Conservation (phyloP, 35 echinoderm and acorn worm genomes). For the Lytechinus variegatus region DNA sequence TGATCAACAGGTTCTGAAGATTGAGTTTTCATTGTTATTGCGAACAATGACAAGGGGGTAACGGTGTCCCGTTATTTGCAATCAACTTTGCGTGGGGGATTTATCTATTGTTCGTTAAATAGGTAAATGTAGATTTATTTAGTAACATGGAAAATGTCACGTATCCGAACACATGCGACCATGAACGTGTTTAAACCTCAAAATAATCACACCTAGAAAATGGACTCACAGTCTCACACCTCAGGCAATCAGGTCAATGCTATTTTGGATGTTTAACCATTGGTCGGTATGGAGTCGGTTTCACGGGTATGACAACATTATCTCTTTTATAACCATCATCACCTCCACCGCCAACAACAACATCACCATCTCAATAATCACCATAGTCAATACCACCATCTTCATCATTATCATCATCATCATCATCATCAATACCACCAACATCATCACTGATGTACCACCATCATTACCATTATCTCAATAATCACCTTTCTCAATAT, state of each 20-base stretch:
- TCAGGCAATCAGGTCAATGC: too few species aligned
- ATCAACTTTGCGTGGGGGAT: background rate
- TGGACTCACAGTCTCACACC: too few species aligned
- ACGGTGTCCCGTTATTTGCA: conserved; percentile 3
- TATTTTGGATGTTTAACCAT: too few species aligned
- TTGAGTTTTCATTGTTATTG: background rate
- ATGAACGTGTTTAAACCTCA: background rate
- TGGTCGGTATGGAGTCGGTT: too few species aligned
- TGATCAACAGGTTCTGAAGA: background rate
- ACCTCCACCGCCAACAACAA: too few species aligned
- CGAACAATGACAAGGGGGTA: background rate
- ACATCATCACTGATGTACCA: background rate
- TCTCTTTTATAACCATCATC: too few species aligned
- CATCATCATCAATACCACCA: background rate
- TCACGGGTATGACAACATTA: too few species aligned
- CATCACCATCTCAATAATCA: background rate
- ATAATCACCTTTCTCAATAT: background rate
- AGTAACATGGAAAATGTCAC: background rate
- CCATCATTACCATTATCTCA: background rate
- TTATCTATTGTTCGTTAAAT: background rate
- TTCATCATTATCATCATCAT: background rate
- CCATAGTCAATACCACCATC: background rate
- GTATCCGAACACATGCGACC: background rate
- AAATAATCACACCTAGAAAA: too few species aligned
- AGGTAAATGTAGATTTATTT: background rate